These are phyloP conservation scores for Cheracebus regulus DNA, from an alignment of 2,797 vertebrate species.

Conservation along the genomic window DNA sequence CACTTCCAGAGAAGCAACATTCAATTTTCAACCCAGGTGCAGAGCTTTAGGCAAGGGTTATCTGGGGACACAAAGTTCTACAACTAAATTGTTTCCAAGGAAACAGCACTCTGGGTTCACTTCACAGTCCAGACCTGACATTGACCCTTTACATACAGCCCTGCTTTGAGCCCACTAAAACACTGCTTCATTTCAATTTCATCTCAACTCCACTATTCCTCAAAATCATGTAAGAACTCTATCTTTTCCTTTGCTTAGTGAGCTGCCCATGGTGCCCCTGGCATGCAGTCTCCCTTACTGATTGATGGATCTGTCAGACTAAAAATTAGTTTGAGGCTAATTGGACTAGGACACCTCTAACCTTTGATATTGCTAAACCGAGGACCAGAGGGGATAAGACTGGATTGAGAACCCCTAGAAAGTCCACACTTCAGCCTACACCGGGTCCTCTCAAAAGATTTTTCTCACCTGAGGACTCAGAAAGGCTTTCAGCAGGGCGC, in stretches of 20 bases:
- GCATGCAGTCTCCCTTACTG: background rate
- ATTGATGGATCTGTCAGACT: background rate
- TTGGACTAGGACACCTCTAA: background rate
- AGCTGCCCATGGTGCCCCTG: background rate
- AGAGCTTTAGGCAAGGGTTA: background rate
- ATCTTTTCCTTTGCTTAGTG: slow-evolving; percentile 3
- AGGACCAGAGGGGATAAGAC: background rate
- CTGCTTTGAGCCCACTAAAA: background rate
- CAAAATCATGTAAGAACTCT: background rate
- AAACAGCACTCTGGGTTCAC: background rate
- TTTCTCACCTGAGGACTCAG: background rate
- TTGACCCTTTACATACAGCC: background rate
- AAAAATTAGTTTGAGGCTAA: background rate
- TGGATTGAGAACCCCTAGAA: background rate
- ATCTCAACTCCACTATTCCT: background rate
- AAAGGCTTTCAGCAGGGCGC: background rate
- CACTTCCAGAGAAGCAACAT: background rate
- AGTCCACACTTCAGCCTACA: background rate
- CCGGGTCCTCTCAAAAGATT: background rate
- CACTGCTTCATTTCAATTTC: background rate
- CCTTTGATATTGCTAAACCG: background rate
- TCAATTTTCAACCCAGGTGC: background rate
- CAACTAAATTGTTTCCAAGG: slow-evolving; percentile 8
- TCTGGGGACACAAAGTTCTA: background rate
- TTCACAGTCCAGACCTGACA: background rate